Evolutionary conservation across 2,113 vertebrate genomes (phyloP).

Genomic region (Ammodytes dubius): DNA sequence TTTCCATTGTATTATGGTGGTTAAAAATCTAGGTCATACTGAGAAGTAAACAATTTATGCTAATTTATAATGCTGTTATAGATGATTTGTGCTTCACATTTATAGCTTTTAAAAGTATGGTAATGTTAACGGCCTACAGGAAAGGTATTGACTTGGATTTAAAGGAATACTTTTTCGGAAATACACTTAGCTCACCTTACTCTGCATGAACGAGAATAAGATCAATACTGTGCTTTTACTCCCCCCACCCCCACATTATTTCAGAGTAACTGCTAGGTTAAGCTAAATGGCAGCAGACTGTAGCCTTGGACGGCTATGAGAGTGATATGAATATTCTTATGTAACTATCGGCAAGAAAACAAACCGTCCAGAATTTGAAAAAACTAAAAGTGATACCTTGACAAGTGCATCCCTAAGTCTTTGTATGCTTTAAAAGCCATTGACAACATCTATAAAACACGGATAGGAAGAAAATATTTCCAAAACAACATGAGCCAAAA

Average conservation of each 20-base stretch:
- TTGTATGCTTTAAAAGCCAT: too few relatives aligned
- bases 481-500: not conserved
- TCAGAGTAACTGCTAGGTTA: not conserved
- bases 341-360: not conserved
- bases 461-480: not conserved
- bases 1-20: not conserved
- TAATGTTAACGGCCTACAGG: too few relatives aligned
- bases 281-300: not conserved
- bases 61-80: not conserved
- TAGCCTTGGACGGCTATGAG: not conserved
- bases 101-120: not conserved
- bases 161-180: too few relatives aligned
- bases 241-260: not conserved
- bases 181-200: not conserved
- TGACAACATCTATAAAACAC: too few relatives aligned
- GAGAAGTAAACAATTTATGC: too few relatives aligned
- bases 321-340: not conserved
- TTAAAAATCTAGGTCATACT: not conserved
- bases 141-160: not conserved
- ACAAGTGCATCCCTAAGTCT: not conserved
- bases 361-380: not conserved
- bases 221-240: too few relatives aligned
- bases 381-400: not conserved
- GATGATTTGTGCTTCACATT: not conserved
- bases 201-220: too few relatives aligned